Percentiles rank a stretch among this genome's conserved stretches.
phyloP scores from a whole-genome alignment of 2,797 vertebrate species.

The Typhlichthys subterraneus region DNA sequence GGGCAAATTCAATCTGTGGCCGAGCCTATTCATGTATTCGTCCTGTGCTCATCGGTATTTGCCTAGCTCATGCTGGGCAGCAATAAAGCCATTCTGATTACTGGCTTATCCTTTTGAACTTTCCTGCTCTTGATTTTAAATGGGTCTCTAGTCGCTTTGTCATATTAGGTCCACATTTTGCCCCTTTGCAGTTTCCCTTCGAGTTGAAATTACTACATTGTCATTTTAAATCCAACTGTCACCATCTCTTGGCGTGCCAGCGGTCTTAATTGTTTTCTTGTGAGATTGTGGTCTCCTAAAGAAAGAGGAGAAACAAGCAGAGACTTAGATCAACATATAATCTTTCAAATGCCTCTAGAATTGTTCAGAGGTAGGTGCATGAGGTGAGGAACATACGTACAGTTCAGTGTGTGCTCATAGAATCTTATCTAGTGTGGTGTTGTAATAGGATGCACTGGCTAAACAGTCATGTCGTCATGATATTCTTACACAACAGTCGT shows the following conservation, averaged over 20 bases:
- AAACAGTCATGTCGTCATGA: conserved; percentile 61
- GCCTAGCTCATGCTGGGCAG: conserved; percentile 63
- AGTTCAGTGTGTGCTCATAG: conserved; percentile 37
- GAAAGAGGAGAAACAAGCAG: conserved; percentile 13
- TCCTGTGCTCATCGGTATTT: conserved; percentile 74
- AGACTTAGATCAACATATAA: conserved; percentile 1
- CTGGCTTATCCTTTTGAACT: conserved; percentile 64
- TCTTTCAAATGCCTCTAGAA: background rate
- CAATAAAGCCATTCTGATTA: conserved; percentile 77
- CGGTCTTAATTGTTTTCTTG: conserved; percentile 81
- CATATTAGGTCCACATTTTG: conserved; percentile 49
- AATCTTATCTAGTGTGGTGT: conserved; percentile 68
- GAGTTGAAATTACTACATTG: conserved; percentile 46
- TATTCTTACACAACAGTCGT: conserved; percentile 63
- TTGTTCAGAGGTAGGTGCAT: background rate
- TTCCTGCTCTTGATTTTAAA: conserved; percentile 59
- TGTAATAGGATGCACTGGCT: conserved; percentile 63
- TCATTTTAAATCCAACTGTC: conserved; percentile 35
- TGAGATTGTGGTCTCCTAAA: conserved; percentile 67
- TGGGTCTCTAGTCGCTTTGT: conserved; percentile 46
- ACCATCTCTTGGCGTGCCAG: conserved; percentile 18
- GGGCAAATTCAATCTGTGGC: conserved; percentile 78
- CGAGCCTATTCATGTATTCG: conserved; percentile 75
- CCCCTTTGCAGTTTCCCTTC: conserved; percentile 49
- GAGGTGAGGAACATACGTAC: conserved; percentile 12